Evolutionary conservation across 2,113 vertebrate species (phyloP).

Genomic region (Psophia crepitans): DNA sequence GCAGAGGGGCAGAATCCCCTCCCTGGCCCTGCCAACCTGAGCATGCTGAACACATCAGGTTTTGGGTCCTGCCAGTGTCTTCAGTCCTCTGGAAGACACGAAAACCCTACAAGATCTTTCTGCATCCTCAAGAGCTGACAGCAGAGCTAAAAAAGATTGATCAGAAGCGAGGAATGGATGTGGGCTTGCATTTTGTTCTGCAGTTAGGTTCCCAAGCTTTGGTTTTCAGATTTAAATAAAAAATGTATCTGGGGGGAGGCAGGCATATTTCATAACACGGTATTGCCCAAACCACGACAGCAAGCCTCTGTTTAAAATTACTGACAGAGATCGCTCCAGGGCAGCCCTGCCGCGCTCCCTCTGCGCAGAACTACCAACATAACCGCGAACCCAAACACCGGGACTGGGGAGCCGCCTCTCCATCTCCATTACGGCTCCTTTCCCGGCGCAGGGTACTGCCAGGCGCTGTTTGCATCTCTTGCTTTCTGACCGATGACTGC

Average conservation of each 20-base stretch:
- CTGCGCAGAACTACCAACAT: accelerated
- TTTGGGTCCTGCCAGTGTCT: background rate
- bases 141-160: background rate
- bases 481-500: background rate
- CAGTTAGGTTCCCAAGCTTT: background rate
- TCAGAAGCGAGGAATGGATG: background rate
- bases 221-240: background rate
- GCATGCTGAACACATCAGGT: background rate
- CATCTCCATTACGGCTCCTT: background rate
- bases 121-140: background rate
- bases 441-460: background rate
- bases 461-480: background rate
- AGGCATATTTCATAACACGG: background rate
- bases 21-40: too few species aligned
- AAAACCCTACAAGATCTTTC: background rate
- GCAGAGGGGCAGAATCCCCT: too few species aligned
- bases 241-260: background rate
- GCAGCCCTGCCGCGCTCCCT: background rate
- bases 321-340: accelerated
- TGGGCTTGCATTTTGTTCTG: background rate
- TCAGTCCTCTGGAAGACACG: background rate
- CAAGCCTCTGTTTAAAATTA: background rate
- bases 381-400: background rate
- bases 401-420: background rate
- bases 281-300: background rate